A percentile compares a stretch with the other conserved stretches of the same genome.
Conservation (phyloP, 2,113 vertebrate species). For the Circaetus cinerascens region DNA sequence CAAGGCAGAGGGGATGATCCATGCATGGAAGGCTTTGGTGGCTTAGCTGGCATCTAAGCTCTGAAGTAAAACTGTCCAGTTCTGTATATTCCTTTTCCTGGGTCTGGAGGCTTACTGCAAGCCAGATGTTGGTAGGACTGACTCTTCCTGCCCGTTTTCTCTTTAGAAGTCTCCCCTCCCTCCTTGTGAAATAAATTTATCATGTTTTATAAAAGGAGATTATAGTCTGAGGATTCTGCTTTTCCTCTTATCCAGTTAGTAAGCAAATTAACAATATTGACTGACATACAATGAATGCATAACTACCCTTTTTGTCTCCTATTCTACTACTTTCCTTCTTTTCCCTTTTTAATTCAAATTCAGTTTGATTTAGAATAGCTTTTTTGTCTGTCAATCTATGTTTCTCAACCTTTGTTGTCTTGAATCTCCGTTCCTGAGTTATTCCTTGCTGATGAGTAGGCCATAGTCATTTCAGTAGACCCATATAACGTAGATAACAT, state of each 20-base stretch:
- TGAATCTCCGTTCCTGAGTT: not conserved
- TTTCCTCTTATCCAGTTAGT: not conserved
- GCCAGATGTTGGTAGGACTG: not conserved
- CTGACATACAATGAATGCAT: not conserved
- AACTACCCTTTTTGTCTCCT: not conserved
- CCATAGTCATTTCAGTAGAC: not conserved
- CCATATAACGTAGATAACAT: fast-evolving
- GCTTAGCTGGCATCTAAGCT: not conserved
- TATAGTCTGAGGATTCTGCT: not conserved
- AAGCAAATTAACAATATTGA: not conserved
- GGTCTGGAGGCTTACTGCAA: not conserved
- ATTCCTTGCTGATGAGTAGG: not conserved
- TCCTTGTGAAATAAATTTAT: not conserved
- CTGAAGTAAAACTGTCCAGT: not conserved
- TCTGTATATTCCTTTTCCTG: not conserved
- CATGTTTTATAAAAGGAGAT: not conserved
- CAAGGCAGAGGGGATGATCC: not conserved
- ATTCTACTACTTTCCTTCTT: not conserved
- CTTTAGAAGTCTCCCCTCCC: not conserved
- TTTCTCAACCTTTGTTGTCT: not conserved
- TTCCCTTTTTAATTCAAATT: not conserved
- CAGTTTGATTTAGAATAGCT: not conserved
- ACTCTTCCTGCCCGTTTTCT: not conserved
- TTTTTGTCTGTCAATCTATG: not conserved
- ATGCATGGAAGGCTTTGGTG: not conserved